phyloP scores from a whole-genome alignment of 2,888 invertebrate species.

The Dinocampus coccinellae region DNA sequence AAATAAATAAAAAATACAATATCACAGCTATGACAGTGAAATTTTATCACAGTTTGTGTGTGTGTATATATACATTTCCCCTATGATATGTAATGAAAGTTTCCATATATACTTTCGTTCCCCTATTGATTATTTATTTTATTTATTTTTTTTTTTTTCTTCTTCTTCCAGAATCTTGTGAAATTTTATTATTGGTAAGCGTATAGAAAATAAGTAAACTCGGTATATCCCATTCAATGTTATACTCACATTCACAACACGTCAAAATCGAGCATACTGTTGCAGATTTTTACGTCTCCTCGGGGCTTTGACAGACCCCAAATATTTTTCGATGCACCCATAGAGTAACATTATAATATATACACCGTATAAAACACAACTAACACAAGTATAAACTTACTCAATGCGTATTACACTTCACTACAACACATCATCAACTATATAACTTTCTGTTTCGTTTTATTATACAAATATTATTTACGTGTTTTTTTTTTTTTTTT shows the following conservation, averaged over 20 bases:
- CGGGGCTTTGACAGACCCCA: slow-evolving; percentile 57
- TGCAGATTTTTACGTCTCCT: slow-evolving; percentile 66
- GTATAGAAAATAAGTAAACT: slow-evolving; percentile 33
- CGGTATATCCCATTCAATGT: slow-evolving; percentile 19
- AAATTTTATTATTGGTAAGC: slow-evolving; percentile 58
- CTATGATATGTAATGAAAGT: slow-evolving; percentile 24
- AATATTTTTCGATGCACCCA: slow-evolving; percentile 46
- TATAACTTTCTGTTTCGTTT: no score
- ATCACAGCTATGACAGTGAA: slow-evolving; percentile 33
- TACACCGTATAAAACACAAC: slow-evolving; percentile 66
- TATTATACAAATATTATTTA: no score
- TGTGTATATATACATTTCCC: slow-evolving; percentile 13
- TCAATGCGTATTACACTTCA: background rate
- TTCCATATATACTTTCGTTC: background rate
- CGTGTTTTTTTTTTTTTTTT: no score
- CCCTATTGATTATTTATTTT: no score
- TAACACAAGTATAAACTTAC: slow-evolving; percentile 25
- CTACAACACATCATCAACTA: background rate
- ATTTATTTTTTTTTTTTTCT: background rate
- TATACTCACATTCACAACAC: slow-evolving; percentile 13
- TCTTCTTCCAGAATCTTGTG: slow-evolving; percentile 39
- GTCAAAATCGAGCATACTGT: slow-evolving; percentile 56
- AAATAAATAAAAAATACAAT: no score
- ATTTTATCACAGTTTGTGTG: slow-evolving; percentile 38
- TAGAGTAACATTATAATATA: slow-evolving; percentile 56